These are phyloP conservation scores for Copidosoma floridanum DNA, from an alignment of 1,140 invertebrate species.

Conservation along the genomic window DNA sequence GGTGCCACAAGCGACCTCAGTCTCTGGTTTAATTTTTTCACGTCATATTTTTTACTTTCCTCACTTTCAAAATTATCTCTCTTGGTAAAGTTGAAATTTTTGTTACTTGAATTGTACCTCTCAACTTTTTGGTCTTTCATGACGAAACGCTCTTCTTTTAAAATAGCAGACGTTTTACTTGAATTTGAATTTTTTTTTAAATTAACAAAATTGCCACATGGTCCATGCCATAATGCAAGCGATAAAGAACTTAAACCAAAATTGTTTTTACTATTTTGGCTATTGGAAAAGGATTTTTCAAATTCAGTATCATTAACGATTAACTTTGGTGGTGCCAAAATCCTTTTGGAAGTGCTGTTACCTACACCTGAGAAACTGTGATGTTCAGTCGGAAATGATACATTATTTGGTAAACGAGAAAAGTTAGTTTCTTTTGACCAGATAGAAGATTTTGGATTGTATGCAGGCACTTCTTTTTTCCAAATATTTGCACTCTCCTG, in stretches of 20 bases:
- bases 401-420: neutral
- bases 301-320: neutral
- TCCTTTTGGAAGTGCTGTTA: neutral
- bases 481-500: constrained; percentile 5
- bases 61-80: neutral
- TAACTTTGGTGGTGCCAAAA: constrained; percentile 7
- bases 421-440: neutral
- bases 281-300: neutral
- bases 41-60: constrained; percentile 5
- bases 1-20: constrained; percentile 30
- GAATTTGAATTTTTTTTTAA: neutral
- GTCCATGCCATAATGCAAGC: neutral
- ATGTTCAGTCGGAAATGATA: constrained; percentile 3
- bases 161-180: neutral
- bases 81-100: neutral
- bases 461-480: neutral
- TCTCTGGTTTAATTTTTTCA: constrained; percentile 26
- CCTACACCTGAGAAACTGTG: neutral
- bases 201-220: neutral
- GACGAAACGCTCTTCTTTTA: neutral
- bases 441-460: neutral
- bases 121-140: neutral
- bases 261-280: neutral
- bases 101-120: neutral
- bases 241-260: neutral